Evolutionary conservation across 2,113 vertebrate species (phyloP).

Genomic region (Epinephelus cyanopodus): DNA sequence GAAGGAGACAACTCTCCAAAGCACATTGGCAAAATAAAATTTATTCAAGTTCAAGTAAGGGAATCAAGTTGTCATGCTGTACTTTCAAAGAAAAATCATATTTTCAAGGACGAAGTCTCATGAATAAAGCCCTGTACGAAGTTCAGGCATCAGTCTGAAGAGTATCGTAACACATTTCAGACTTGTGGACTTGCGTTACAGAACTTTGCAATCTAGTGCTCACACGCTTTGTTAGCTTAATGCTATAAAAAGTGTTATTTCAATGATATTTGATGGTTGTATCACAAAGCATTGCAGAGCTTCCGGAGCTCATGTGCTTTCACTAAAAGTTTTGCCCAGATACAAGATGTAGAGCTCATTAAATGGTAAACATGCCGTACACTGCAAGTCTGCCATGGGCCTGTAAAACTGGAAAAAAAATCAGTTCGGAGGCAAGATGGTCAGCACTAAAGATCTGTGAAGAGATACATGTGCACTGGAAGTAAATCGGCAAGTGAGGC

Average conservation of each 20-base stretch:
- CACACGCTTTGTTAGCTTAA: background rate
- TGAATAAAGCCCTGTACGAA: constrained; percentile 5
- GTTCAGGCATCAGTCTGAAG: constrained; percentile 22
- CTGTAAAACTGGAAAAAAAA: background rate
- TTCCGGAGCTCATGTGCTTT: constrained; percentile 22
- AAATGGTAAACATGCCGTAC: constrained; percentile 20
- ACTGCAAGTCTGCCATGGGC: constrained; percentile 3
- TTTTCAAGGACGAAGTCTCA: constrained; percentile 1
- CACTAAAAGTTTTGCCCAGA: constrained; percentile 7
- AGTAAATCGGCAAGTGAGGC: constrained; percentile 5
- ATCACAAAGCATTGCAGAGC: constrained; percentile 3
- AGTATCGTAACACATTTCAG: background rate
- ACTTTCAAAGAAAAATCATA: constrained; percentile 2
- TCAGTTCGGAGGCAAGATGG: background rate
- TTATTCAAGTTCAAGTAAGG: background rate
- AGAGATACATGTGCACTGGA: constrained; percentile 22
- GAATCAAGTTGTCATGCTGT: constrained; percentile 5
- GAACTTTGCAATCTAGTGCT: background rate
- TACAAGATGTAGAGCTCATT: constrained; percentile 37
- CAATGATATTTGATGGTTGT: background rate
- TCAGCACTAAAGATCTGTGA: constrained; percentile 24
- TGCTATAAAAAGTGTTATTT: too few species aligned
- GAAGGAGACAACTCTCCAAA: background rate
- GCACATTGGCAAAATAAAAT: background rate
- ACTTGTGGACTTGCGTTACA: background rate